phyloP scores from a whole-genome alignment of 2,797 vertebrate genomes.

The Eleutherodactylus coqui region DNA sequence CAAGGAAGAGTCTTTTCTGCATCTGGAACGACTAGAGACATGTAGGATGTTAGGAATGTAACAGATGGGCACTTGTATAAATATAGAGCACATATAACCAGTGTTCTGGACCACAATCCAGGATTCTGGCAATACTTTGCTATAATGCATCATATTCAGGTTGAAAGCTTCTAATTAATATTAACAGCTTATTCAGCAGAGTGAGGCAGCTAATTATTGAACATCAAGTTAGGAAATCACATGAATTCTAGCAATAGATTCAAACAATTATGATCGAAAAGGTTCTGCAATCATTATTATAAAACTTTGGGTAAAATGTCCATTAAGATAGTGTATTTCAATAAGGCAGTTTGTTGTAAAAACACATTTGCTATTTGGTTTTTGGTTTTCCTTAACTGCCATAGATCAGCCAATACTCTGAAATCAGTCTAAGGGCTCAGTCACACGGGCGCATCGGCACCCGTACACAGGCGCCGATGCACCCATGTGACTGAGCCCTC shows the following conservation, averaged over 20 bases:
- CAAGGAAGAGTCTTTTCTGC: not conserved
- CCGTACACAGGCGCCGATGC: too few species aligned
- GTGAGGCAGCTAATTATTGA: not conserved
- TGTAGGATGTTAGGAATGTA: not conserved
- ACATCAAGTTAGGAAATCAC: not conserved
- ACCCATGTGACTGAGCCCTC: too few species aligned
- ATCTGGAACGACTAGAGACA: not conserved
- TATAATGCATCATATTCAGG: not conserved
- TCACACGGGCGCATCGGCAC: too few species aligned
- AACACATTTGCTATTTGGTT: too few species aligned
- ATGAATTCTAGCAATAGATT: not conserved
- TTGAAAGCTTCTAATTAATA: not conserved
- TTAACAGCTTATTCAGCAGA: not conserved
- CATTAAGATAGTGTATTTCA: not conserved
- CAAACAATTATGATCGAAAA: not conserved
- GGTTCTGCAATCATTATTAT: not conserved
- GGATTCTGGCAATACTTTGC: not conserved
- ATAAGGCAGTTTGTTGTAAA: too few species aligned
- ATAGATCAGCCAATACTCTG: too few species aligned
- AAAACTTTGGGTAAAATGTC: not conserved
- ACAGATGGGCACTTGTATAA: constrained; percentile 9
- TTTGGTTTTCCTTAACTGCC: too few species aligned
- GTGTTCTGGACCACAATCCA: not conserved
- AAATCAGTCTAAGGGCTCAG: too few species aligned
- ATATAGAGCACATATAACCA: constrained; percentile 7